Conservation (phyloP, 2,797 vertebrate genomes). For the Chelon auratus region DNA sequence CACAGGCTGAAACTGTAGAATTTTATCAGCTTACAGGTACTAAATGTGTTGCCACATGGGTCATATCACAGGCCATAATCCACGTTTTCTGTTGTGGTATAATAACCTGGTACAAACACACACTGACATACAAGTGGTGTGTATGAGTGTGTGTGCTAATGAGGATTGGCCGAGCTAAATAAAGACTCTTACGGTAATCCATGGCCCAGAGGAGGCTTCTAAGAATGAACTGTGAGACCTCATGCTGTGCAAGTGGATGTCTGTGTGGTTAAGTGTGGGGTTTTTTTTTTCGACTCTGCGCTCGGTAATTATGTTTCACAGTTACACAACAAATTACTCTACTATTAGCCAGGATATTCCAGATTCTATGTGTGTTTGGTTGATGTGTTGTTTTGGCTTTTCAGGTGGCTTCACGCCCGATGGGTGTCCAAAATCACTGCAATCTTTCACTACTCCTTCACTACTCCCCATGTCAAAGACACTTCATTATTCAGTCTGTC, state of each 20-base stretch:
- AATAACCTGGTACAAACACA: conserved; percentile 55
- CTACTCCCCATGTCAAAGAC: not conserved
- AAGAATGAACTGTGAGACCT: conserved; percentile 70
- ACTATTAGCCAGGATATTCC: conserved; percentile 5
- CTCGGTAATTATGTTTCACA: not conserved
- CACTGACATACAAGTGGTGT: conserved; percentile 36
- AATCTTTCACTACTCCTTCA: not conserved
- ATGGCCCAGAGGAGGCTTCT: conserved; percentile 53
- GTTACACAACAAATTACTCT: conserved; percentile 29
- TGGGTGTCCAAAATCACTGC: not conserved
- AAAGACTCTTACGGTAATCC: conserved; percentile 84
- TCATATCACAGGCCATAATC: conserved; percentile 43
- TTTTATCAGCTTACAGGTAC: conserved; percentile 16
- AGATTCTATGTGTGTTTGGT: conserved; percentile 1
- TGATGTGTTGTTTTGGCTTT: not conserved
- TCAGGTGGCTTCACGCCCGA: conserved; percentile 1
- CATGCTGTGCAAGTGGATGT: conserved; percentile 36
- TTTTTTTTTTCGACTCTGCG: conserved; percentile 10
- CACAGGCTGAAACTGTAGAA: not conserved
- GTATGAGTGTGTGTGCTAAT: conserved; percentile 54
- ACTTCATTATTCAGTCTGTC: no score
- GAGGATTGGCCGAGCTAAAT: conserved; percentile 82
- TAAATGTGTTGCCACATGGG: conserved; percentile 16
- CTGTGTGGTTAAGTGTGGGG: conserved; percentile 21
- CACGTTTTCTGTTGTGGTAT: conserved; percentile 37